Evolutionary conservation across 2,888 invertebrate species (phyloP).

Genomic region (Carterocephalus palaemon): DNA sequence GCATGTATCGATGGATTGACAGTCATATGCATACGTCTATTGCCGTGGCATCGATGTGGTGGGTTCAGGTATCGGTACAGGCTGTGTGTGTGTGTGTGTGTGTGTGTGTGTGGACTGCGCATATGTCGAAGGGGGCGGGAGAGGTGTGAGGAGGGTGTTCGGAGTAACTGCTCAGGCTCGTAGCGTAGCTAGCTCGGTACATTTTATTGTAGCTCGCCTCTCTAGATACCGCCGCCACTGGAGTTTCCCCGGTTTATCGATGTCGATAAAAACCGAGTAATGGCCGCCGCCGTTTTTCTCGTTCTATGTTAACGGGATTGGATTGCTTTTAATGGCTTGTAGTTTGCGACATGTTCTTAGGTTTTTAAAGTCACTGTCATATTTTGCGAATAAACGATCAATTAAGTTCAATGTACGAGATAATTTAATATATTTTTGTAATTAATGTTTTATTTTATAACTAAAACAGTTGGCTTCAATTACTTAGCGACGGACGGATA

Average conservation of each 20-base stretch:
- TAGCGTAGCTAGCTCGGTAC: conserved; percentile 75
- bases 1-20: conserved; percentile 54
- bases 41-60: conserved; percentile 48
- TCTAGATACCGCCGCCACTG: conserved; percentile 67
- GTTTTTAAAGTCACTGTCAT: conserved; percentile 7
- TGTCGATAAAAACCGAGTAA: conserved; percentile 63
- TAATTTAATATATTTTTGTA: no score
- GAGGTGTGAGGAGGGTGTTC: conserved; percentile 44
- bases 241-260: conserved; percentile 38
- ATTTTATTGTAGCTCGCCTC: conserved; percentile 77
- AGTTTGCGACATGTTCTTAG: conserved; percentile 19
- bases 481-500: no score
- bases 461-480: no score
- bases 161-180: conserved; percentile 73
- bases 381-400: neutral
- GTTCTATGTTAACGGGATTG: conserved; percentile 42
- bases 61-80: conserved; percentile 46
- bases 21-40: conserved; percentile 59
- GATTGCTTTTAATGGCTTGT: conserved; percentile 35
- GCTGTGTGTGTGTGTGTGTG: no score
- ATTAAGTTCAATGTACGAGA: no score
- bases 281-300: conserved; percentile 55
- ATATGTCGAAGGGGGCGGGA: conserved; percentile 52
- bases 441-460: no score
- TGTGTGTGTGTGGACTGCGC: conserved; percentile 58